Conservation (phyloP, 2,888 invertebrate species). For the Troides oblongomaculatus region DNA sequence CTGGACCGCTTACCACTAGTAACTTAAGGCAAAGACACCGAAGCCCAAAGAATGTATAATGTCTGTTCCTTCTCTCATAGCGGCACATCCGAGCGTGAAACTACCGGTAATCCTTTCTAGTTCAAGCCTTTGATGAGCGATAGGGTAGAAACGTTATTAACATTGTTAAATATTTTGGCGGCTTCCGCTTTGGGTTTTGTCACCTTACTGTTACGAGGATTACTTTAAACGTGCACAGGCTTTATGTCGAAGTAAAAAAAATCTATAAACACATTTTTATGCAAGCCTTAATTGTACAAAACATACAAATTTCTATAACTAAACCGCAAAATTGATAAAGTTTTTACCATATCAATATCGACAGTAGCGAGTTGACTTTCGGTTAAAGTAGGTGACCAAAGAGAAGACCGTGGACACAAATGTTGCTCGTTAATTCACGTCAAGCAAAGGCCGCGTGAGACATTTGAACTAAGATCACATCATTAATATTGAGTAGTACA, state of each 20-base stretch:
- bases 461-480: slow-evolving; percentile 75
- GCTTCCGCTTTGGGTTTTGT: slow-evolving; percentile 51
- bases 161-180: slow-evolving; percentile 71
- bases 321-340: no score
- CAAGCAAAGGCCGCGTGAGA: slow-evolving; percentile 64
- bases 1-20: slow-evolving; percentile 30
- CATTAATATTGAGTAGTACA: slow-evolving; percentile 76
- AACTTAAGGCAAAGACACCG: slow-evolving; percentile 47
- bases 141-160: slow-evolving; percentile 66
- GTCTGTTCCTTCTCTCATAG: slow-evolving; percentile 37
- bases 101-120: slow-evolving; percentile 71
- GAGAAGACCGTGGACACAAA: slow-evolving; percentile 64
- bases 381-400: slow-evolving; percentile 50
- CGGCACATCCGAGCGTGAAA: slow-evolving; percentile 57
- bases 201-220: slow-evolving; percentile 7
- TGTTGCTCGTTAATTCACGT: slow-evolving; percentile 72
- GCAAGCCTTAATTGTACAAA: not conserved
- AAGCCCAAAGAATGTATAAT: slow-evolving; percentile 55
- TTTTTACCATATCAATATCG: not conserved
- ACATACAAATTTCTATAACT: no score
- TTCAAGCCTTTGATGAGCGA: slow-evolving; percentile 68
- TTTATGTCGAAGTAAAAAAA: not conserved
- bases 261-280: not conserved
- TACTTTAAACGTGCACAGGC: not conserved
- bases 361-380: slow-evolving; percentile 7